These are phyloP conservation scores for Ephydatia muelleri DNA, from an alignment of 37 sponge, comb jelly and placozoan species.

Conservation along the genomic window DNA sequence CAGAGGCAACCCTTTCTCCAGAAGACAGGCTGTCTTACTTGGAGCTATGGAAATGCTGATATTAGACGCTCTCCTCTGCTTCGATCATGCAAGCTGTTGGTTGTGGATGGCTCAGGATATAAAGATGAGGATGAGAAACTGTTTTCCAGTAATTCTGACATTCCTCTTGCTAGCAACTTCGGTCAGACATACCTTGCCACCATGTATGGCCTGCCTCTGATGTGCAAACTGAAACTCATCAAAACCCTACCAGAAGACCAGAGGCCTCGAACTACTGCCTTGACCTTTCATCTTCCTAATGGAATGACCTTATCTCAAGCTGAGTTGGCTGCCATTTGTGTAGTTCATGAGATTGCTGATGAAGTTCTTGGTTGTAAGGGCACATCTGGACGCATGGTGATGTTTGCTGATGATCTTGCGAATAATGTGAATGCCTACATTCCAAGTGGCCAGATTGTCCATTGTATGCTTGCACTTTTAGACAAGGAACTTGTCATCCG, in stretches of 20 bases:
- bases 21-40: constrained; percentile 23
- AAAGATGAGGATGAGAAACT: constrained; percentile 30
- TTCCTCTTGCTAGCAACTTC: constrained; percentile 80
- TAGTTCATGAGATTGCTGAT: constrained; percentile 51
- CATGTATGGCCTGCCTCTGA: constrained; percentile 59
- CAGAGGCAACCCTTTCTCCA: constrained; percentile 16
- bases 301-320: constrained; percentile 17
- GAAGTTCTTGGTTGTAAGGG: constrained; percentile 64
- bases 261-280: neutral
- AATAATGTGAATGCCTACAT: constrained; percentile 24
- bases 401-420: constrained; percentile 33
- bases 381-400: constrained; percentile 24
- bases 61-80: constrained; percentile 61
- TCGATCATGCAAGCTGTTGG: constrained; percentile 62
- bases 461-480: constrained; percentile 32
- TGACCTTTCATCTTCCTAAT: constrained; percentile 40
- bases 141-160: constrained; percentile 36
- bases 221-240: constrained; percentile 38
- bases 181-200: constrained; percentile 56
- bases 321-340: constrained; percentile 51
- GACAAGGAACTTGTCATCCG: constrained; percentile 33
- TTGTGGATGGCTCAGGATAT: constrained; percentile 54
- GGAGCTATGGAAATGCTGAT: constrained; percentile 68
- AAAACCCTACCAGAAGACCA: constrained; percentile 20
- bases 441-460: constrained; percentile 26